Evolutionary conservation across 2,888 invertebrate genomes (phyloP), one percentile per base, ranked within the genome.

Genomic region (Hydriomena furcata): DNA sequence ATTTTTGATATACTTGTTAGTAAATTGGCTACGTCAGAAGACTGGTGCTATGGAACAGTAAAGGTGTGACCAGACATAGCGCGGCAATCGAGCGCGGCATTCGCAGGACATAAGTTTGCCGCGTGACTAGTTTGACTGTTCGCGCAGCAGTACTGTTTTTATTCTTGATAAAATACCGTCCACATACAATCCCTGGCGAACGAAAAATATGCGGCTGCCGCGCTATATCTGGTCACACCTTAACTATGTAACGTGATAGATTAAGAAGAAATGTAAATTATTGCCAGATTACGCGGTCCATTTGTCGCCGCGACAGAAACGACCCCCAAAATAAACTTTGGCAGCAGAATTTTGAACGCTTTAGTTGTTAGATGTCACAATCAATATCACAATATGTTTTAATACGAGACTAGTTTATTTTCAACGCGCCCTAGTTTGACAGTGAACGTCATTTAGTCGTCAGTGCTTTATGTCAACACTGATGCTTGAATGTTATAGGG

Each of bases 301-400:
- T 49, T 49, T 28, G 25, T 32, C 31, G 30, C 1, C 31, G 31
- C 24, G 53, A 49, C 53, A 53, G 36, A 32, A 41, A 52, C 38
- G 32, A 43, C 24, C 25, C 13, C 37, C 1, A 28, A 54, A 58
- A 60, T 58, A 58, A 49, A 46, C 35, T 40, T 44, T 58, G 60
- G 60, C 60, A 58, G 28, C 46, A 37, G 37, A 43, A 55, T 57
- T 53, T 34, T 32, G 25, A 24, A 12, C 32, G 30, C 46, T 37
- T 43, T 43, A 38, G 38, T 50, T 7, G n/a, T n/a, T n/a, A n/a
- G 17, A 10, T 38, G 23, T 30, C 41, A 42, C 24, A 30, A 36
- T 30, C 23, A 40, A 35, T 47, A 38, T 38, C 12, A 37, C 17
- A 25, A 32, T 21, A 24, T 11, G 32, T n/a, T 45, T 30, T 23